These are phyloP conservation scores for Clarias macrocephalus DNA, from an alignment of 2,113 vertebrate species.

Conservation along the genomic window DNA sequence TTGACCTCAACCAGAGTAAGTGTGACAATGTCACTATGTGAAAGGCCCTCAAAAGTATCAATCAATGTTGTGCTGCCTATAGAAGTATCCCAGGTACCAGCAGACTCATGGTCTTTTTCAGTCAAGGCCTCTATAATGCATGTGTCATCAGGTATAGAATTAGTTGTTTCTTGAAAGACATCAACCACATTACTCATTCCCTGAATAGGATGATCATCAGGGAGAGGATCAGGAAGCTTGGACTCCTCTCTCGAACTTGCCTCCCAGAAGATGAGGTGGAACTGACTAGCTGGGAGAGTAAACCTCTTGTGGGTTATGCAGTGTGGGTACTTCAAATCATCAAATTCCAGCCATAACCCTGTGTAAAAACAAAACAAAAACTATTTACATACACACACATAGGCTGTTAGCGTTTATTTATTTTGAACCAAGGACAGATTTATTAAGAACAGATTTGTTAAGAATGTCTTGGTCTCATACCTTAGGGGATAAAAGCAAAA, in stretches of 20 bases:
- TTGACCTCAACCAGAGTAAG: constrained; percentile 75
- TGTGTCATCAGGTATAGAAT: constrained; percentile 31
- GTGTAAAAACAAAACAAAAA: background rate
- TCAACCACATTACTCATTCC: background rate
- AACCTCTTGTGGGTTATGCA: constrained; percentile 68
- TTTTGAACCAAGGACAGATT: too few species aligned
- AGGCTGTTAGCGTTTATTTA: too few species aligned
- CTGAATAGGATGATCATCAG: background rate
- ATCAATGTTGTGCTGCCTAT: constrained; percentile 64
- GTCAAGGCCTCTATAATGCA: constrained; percentile 55
- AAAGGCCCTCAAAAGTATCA: constrained; percentile 67
- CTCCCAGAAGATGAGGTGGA: constrained; percentile 91
- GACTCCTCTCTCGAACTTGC: constrained; percentile 45
- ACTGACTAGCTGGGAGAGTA: constrained; percentile 76
- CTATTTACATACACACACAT: too few species aligned
- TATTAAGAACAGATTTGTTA: too few species aligned
- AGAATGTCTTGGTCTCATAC: too few species aligned
- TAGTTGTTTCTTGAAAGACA: constrained; percentile 35
- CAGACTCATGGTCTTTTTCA: background rate
- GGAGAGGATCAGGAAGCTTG: background rate
- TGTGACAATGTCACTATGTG: constrained; percentile 69
- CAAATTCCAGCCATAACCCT: constrained; percentile 90
- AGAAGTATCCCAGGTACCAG: constrained; percentile 49
- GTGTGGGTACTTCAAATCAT: constrained; percentile 82
- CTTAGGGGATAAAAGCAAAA: too few species aligned